Conservation (phyloP, 2,113 vertebrate genomes). For the Bettongia penicillata region DNA sequence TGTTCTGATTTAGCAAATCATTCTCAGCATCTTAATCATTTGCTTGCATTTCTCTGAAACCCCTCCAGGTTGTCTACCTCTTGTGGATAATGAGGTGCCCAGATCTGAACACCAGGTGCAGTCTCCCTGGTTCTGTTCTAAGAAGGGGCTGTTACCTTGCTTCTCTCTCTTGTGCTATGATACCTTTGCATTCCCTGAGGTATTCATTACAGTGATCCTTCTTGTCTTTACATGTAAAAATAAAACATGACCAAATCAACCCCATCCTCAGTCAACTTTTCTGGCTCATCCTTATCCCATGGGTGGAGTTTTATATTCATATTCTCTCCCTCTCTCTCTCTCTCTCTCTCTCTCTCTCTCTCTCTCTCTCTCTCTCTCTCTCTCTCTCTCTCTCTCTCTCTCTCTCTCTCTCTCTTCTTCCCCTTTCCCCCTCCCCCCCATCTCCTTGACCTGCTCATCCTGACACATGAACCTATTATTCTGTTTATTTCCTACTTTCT, state of each 20-base stretch:
- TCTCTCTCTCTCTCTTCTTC: not conserved
- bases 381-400: not conserved
- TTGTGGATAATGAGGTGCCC: conserved; percentile 34
- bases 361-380: not conserved
- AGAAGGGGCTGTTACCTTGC: not conserved
- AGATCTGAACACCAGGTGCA: conserved; percentile 40
- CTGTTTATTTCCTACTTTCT: not conserved
- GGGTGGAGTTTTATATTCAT: not conserved
- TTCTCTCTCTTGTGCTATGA: not conserved
- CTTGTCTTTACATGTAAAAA: conserved; percentile 42
- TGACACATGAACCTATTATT: conserved; percentile 2
- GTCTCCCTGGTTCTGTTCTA: not conserved
- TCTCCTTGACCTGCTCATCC: not conserved
- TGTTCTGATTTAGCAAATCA: conserved; percentile 21
- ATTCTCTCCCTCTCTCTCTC: not conserved
- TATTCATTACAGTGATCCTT: conserved; percentile 12
- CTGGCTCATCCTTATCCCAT: conserved; percentile 19
- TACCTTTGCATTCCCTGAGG: conserved; percentile 23
- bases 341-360: not conserved
- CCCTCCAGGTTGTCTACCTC: conserved; percentile 53
- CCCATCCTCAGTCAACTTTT: not conserved
- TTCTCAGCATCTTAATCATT: conserved; percentile 46
- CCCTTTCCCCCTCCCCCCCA: not conserved
- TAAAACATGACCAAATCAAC: not conserved
- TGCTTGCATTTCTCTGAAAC: conserved; percentile 55